Conservation (phyloP, 2,113 vertebrate genomes). For the Macroglossus sobrinus region DNA sequence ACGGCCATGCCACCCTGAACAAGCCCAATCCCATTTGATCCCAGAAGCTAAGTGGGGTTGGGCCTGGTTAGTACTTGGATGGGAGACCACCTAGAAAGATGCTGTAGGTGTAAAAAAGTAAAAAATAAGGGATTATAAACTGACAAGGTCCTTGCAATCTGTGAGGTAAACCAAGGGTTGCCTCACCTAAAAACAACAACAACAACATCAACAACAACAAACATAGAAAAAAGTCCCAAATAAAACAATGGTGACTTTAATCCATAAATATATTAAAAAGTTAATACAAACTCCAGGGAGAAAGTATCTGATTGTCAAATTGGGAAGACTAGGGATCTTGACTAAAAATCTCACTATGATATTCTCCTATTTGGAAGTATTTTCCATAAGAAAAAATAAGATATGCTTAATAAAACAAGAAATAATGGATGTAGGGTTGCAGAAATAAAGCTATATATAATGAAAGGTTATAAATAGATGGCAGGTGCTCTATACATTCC, state of each 20-base stretch:
- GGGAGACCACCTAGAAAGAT: too few relatives aligned
- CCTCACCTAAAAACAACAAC: too few relatives aligned
- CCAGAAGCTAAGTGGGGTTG: too few relatives aligned
- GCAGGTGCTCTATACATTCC: background rate
- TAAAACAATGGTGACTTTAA: background rate
- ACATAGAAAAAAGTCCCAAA: background rate
- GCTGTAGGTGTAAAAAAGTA: too few relatives aligned
- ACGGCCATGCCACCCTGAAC: too few relatives aligned
- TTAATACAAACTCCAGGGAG: background rate
- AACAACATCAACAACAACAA: too few relatives aligned
- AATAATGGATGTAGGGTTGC: background rate
- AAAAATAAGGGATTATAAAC: too few relatives aligned
- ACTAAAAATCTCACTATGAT: background rate
- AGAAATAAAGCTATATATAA: background rate
- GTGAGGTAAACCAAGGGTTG: too few relatives aligned
- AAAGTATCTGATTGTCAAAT: background rate
- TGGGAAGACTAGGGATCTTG: background rate
- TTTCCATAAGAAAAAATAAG: background rate
- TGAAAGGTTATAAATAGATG: background rate
- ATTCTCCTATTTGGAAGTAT: background rate
- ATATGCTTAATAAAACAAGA: background rate
- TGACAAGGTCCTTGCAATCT: too few relatives aligned
- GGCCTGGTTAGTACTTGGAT: too few relatives aligned
- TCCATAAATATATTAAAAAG: background rate
- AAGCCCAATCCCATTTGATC: too few relatives aligned